Conservation (phyloP, 2,888 invertebrate genomes). For the Scaptomyza cyrtandrae region DNA sequence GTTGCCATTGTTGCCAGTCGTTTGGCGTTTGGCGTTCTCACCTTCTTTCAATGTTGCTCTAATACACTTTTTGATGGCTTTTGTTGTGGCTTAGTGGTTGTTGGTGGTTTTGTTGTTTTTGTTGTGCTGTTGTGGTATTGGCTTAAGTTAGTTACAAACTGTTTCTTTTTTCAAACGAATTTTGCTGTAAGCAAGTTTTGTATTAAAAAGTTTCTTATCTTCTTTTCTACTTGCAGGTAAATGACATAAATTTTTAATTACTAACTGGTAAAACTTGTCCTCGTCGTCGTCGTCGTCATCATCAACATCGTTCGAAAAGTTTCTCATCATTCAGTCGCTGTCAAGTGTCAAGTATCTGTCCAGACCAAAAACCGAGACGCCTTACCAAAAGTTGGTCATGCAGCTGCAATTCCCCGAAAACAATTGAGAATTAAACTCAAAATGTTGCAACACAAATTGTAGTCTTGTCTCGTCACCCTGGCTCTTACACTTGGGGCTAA, state of each 20-base stretch:
- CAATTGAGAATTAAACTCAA: constrained; percentile 31
- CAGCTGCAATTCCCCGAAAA: constrained; percentile 38
- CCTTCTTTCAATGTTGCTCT: constrained; percentile 11
- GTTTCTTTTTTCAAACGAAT: constrained; percentile 18
- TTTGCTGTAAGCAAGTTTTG: constrained; percentile 60
- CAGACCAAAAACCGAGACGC: constrained; percentile 3
- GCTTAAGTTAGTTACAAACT: constrained; percentile 65
- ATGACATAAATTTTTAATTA: constrained; percentile 79
- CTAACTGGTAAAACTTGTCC: constrained; percentile 65
- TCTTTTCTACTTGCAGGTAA: constrained; percentile 73
- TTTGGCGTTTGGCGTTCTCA: background rate
- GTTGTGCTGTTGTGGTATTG: constrained; percentile 40
- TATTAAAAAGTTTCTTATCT: constrained; percentile 73
- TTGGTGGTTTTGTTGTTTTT: constrained; percentile 30
- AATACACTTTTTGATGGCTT: constrained; percentile 48
- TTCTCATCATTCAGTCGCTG: constrained; percentile 70
- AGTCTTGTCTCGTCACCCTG: constrained; percentile 1
- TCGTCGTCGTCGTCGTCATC: constrained; percentile 29
- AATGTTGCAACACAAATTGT: constrained; percentile 55
- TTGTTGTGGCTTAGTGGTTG: constrained; percentile 36
- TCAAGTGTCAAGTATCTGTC: constrained; percentile 76
- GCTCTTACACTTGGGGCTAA: constrained; percentile 28
- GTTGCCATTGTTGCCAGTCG: constrained; percentile 16
- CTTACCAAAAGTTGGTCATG: constrained; percentile 31
- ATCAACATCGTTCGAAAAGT: constrained; percentile 52